Percentiles rank a stretch among this genome's conserved stretches.
phyloP scores from a whole-genome alignment of 2,797 vertebrate species.

The Mus minutoides region DNA sequence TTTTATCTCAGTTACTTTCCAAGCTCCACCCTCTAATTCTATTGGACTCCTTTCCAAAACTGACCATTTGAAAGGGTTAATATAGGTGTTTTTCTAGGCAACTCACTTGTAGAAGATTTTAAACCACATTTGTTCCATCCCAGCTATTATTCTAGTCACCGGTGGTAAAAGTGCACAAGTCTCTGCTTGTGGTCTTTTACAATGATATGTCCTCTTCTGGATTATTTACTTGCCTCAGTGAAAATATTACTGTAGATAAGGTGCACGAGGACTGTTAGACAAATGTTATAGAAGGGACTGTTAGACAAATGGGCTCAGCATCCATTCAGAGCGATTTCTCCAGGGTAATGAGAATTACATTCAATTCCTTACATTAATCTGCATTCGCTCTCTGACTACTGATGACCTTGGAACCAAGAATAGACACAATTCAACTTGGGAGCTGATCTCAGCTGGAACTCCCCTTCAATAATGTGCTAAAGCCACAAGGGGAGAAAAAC shows the following conservation, averaged over 20 bases:
- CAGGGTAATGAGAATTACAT: conserved; percentile 73
- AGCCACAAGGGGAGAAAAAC: conserved; percentile 16
- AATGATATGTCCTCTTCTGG: not conserved
- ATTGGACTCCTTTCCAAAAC: conserved; percentile 33
- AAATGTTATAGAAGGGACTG: conserved; percentile 47
- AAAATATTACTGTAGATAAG: conserved; percentile 55
- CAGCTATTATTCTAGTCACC: not conserved
- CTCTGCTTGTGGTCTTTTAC: not conserved
- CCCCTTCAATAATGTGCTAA: conserved; percentile 27
- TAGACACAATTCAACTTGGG: conserved; percentile 30
- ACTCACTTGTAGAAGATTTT: conserved; percentile 16
- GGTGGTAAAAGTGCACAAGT: not conserved
- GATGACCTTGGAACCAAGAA: conserved; percentile 64
- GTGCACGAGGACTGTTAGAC: conserved; percentile 8
- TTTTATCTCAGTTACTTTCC: not conserved
- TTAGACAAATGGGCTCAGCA: conserved; percentile 26
- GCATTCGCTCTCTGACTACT: conserved; percentile 62
- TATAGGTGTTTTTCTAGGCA: not conserved
- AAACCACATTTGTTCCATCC: not conserved
- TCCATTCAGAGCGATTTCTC: conserved; percentile 61
- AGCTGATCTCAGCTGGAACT: conserved; percentile 54
- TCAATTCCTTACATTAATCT: conserved; percentile 74
- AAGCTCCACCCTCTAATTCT: not conserved
- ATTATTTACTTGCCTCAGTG: conserved; percentile 61
- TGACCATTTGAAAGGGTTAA: not conserved